Evolutionary conservation across 2,797 vertebrate species (phyloP), one percentile per base, ranked within the genome.

Genomic region (Rousettus madagascariensis): DNA sequence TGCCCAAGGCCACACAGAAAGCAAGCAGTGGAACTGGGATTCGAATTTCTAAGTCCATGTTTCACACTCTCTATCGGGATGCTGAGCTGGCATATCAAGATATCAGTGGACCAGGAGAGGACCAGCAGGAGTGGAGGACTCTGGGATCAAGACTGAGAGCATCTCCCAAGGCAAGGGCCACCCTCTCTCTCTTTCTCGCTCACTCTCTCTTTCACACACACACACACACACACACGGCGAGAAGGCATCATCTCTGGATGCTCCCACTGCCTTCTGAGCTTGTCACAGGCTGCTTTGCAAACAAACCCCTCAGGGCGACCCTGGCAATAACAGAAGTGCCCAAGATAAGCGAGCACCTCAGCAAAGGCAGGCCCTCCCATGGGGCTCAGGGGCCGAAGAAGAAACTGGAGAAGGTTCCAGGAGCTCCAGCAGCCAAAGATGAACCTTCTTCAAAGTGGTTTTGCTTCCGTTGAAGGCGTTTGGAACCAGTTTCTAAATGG

Each of bases 251-350:
- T 8, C 19, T 68, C 38, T 33, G 13, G 9, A 30, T 12, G 51
- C 49, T 30, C 22, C 33, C 88, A 30, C 12, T 17, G n/a, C 41
- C 30, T 36, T 59, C 80, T 5, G 7, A 61, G n/a, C 5, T 66
- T 51, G 43, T 22, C 36, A 89, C 41, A 61, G 20, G 8, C 38
- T 30, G 16, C 5, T 22, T 12, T 19, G 20, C 90, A 90, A 30
- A 83, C 46, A 33, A 2, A 6, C 5, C n/a, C 6, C 36, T 59
- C 5, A 0, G 6, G 17, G 10, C 19, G 8, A 33, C 30, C 3
- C 65, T 22, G 38, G 41, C 11, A 46, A 71, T 20, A 20, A 69
- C 26, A 49, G 38, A 49, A 69, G 43, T 36, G 4, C 55, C 49
- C 17, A 41, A 17, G 24, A 3, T 17, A 36, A 33, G n/a, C 0